Percentiles rank a stretch among this genome's conserved stretches.
Evolutionary conservation across 2,888 invertebrate species (phyloP).

Genomic region (Melinopterus prodromus): DNA sequence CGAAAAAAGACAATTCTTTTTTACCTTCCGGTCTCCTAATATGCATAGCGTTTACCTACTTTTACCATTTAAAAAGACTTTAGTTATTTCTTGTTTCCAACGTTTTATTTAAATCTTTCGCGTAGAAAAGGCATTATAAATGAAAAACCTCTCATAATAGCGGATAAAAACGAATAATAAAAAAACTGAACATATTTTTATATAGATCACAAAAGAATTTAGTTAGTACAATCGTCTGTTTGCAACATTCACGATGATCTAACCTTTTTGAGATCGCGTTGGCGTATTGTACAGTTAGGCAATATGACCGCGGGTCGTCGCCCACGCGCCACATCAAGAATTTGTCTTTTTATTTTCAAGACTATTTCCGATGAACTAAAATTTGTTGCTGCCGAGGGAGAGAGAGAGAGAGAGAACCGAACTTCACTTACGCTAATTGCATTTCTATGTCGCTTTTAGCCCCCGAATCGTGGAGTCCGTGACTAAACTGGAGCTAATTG

Average conservation of each 20-base stretch:
- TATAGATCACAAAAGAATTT: background rate
- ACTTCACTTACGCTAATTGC: slow-evolving; percentile 4
- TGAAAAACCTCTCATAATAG: too few relatives aligned
- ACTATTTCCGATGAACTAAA: background rate
- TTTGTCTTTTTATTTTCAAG: background rate
- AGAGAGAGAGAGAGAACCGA: background rate
- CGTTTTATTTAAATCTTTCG: too few relatives aligned
- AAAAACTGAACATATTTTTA: too few relatives aligned
- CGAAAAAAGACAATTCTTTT: background rate
- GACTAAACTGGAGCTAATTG: background rate
- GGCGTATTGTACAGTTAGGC: background rate
- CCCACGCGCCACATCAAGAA: background rate
- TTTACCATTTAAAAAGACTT: background rate
- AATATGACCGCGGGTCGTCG: background rate
- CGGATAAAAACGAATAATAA: too few relatives aligned
- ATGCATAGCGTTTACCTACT: background rate
- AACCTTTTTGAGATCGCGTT: background rate
- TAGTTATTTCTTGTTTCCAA: too few relatives aligned
- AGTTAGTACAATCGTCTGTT: background rate
- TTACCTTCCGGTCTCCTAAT: background rate
- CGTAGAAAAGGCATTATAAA: too few relatives aligned
- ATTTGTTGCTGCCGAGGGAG: background rate
- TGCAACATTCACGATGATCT: background rate
- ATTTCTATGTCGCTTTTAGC: background rate
- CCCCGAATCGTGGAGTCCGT: background rate